Conservation (phyloP, 2,888 invertebrate species). For the Mesorhabditis spiculigera region DNA sequence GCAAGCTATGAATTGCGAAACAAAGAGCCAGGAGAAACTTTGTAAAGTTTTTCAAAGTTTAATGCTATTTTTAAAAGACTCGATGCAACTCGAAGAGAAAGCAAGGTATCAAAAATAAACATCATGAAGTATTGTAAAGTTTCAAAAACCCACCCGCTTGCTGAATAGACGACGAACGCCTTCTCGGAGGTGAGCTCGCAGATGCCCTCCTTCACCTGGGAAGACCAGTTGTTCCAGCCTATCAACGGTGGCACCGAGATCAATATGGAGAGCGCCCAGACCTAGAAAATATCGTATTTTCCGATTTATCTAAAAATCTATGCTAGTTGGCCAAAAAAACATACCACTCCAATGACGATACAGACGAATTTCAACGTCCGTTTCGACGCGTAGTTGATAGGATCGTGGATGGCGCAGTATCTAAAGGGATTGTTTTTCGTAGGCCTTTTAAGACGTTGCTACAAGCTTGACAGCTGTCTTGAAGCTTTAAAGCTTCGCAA, state of each 20-base stretch:
- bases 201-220: constrained; percentile 41
- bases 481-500: no score
- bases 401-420: constrained; percentile 63
- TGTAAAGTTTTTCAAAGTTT: no score
- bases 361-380: constrained; percentile 54
- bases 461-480: neutral
- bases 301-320: neutral
- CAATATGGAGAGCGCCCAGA: constrained; percentile 54
- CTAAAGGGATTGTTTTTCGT: constrained; percentile 17
- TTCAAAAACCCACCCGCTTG: constrained; percentile 65
- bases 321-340: constrained; percentile 8
- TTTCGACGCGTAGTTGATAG: constrained; percentile 58
- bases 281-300: constrained; percentile 31
- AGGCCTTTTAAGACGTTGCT: constrained; percentile 4
- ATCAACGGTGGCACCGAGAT: constrained; percentile 58
- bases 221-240: constrained; percentile 59
- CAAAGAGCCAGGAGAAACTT: no score
- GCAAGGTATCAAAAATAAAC: no score
- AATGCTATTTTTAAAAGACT: no score
- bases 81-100: no score
- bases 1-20: no score
- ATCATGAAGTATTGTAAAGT: neutral
- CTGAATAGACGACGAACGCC: constrained; percentile 56
- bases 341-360: constrained; percentile 36
- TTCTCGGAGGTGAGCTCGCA: constrained; percentile 75